Evolutionary conservation across 2,113 vertebrate species (phyloP).

Genomic region (Recurvirostra avosetta): DNA sequence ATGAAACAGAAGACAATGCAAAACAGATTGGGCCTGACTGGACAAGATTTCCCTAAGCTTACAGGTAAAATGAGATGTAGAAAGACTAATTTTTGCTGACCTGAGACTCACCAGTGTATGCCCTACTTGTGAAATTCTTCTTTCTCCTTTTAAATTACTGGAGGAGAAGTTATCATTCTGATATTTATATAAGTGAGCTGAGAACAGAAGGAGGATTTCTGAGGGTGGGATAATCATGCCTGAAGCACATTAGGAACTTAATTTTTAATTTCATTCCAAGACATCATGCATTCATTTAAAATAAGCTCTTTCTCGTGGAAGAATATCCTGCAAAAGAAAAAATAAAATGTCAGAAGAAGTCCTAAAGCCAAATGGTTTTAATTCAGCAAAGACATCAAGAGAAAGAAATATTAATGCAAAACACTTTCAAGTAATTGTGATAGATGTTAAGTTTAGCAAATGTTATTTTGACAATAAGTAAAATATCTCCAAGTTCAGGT

Average conservation of each 20-base stretch:
- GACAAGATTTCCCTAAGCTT: neutral
- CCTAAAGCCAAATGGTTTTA: neutral
- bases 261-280: conserved; percentile 29
- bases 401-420: neutral
- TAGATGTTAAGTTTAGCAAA: neutral
- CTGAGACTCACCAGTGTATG: neutral
- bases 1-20: neutral
- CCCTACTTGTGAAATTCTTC: neutral
- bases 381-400: neutral
- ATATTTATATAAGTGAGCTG: neutral
- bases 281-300: neutral
- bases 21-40: neutral
- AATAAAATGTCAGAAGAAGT: neutral
- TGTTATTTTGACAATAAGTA: neutral
- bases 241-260: neutral
- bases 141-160: neutral
- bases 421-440: neutral
- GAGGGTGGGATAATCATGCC: neutral
- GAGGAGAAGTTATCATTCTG: neutral
- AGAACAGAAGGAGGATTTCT: conserved; percentile 27
- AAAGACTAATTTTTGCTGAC: neutral
- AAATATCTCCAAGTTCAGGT: neutral
- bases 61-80: neutral
- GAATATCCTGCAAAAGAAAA: neutral
- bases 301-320: neutral